Conservation (phyloP, 2,888 invertebrate genomes). For the Conus canariensis region DNA sequence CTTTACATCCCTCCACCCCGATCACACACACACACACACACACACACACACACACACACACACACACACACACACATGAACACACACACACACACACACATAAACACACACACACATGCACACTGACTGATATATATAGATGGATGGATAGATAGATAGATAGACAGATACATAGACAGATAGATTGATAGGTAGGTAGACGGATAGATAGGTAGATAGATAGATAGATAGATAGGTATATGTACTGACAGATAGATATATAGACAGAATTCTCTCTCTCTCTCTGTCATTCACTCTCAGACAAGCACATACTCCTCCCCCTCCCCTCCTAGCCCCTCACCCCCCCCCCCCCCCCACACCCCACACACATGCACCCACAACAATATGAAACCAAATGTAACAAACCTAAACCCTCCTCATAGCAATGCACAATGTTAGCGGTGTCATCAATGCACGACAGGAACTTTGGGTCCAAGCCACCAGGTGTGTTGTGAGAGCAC, state of each 20-base stretch:
- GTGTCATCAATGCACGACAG: constrained; percentile 36
- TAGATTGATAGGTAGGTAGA: too few species aligned
- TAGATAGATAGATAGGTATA: too few species aligned
- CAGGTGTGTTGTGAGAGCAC: constrained; percentile 33
- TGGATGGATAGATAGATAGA: background rate
- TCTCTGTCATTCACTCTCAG: background rate
- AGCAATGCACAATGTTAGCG: constrained; percentile 40
- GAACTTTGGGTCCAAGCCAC: constrained; percentile 6
- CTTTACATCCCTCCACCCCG: too few species aligned
- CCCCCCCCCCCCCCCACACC: background rate
- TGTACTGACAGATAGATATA: too few species aligned
- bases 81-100: constrained; percentile 6
- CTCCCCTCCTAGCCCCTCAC: too few species aligned
- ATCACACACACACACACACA: too few species aligned
- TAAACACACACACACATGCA: background rate
- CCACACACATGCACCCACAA: background rate
- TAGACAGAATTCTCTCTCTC: background rate
- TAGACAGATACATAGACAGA: too few species aligned
- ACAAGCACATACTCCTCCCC: background rate
- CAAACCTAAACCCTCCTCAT: constrained; percentile 46
- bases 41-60: background rate
- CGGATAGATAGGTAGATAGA: too few species aligned
- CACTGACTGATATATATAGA: background rate
- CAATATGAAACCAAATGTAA: background rate
- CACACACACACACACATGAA: background rate